phyloP scores from a whole-genome alignment of 2,113 vertebrate genomes.

The Lontra canadensis region DNA sequence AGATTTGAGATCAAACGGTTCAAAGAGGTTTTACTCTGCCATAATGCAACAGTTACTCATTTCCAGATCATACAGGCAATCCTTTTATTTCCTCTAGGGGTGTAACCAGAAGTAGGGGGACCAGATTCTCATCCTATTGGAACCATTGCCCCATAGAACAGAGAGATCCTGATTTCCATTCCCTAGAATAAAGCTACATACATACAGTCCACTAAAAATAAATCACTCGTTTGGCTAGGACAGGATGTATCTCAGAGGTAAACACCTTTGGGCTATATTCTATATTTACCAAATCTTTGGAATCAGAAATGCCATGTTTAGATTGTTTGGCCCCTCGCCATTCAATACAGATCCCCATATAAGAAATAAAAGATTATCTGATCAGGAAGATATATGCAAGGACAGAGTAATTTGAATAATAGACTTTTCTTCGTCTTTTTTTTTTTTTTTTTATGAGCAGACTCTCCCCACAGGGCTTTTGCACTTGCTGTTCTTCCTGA shows the following conservation, averaged over 20 bases:
- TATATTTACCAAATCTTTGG: background rate
- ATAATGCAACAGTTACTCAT: background rate
- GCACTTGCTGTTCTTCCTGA: background rate
- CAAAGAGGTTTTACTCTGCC: background rate
- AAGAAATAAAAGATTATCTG: background rate
- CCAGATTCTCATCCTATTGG: too few species aligned
- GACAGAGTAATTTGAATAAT: too few species aligned
- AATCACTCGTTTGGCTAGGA: background rate
- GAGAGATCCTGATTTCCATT: background rate
- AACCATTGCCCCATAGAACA: background rate
- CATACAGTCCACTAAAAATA: background rate
- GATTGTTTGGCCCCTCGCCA: background rate
- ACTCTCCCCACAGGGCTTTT: background rate
- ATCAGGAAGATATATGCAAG: background rate
- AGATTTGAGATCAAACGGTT: background rate
- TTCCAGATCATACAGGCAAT: background rate
- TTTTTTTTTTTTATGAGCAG: background rate
- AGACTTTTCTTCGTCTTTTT: background rate
- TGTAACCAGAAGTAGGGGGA: background rate
- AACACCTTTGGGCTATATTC: background rate
- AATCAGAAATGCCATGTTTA: background rate
- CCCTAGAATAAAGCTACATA: background rate
- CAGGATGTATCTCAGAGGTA: background rate
- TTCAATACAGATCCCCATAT: background rate
- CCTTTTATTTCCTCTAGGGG: background rate